phyloP scores from a whole-genome alignment of 37 sponge, comb jelly and placozoan species.

The Bolinopsis microptera region DNA sequence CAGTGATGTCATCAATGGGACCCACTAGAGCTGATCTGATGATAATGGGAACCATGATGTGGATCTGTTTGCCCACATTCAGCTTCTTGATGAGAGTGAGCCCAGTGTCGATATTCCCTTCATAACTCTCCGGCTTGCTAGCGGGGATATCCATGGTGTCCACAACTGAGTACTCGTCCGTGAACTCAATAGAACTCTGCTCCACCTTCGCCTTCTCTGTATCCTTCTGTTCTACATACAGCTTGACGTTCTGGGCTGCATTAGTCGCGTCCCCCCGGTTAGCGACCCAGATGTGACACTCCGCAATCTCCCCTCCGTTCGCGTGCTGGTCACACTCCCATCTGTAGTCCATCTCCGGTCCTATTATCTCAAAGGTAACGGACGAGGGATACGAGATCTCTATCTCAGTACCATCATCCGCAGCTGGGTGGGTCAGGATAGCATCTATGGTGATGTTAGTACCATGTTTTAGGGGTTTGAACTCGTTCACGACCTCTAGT shows the following conservation, averaged over 20 bases:
- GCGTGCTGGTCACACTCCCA: conserved; percentile 58
- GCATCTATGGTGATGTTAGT: not conserved
- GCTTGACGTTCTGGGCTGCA: conserved; percentile 35
- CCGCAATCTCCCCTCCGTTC: conserved; percentile 20
- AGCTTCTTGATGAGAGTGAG: not conserved
- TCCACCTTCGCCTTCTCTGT: not conserved
- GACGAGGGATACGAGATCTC: not conserved
- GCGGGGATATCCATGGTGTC: conserved; percentile 41
- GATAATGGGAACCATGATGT: conserved; percentile 22
- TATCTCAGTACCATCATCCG: not conserved
- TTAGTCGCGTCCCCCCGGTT: not conserved
- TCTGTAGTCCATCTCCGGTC: conserved; percentile 42
- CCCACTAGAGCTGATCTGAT: conserved; percentile 14
- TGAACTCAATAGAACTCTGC: conserved; percentile 4
- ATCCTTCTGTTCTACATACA: not conserved
- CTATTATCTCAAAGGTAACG: not conserved
- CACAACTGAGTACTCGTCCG: conserved; percentile 15
- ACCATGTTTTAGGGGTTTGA: not conserved
- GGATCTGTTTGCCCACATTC: not conserved
- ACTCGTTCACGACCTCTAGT: conserved; percentile 21
- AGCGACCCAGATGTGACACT: conserved; percentile 36
- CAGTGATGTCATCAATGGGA: conserved; percentile 36
- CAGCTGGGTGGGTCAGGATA: conserved; percentile 42
- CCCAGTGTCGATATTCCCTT: conserved; percentile 26
- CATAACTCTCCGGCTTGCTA: not conserved